Base-by-base conservation (phyloP, 2,888 invertebrate genomes). In the Heliconius cydno region DNA sequence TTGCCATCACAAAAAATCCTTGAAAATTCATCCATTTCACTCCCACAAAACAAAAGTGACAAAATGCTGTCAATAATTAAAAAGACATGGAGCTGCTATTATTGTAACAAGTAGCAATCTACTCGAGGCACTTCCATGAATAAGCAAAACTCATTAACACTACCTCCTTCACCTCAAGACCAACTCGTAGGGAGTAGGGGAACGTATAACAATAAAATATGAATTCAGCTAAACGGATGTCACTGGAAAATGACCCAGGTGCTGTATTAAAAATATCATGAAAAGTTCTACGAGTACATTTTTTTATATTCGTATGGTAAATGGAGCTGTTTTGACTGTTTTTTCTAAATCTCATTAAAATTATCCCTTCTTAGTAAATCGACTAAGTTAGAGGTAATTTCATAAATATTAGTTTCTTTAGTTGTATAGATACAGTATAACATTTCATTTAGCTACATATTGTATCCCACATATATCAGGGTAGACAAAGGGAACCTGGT, bases 141-240 rank as follows among this genome's bases (percentile, higher is more conserved):
- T 90, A 89, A 90, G 86, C 85, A 90, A 90, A 90, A 87, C 88
- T 86, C 90, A 90, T 90, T 87, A 90, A 90, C 90, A 90, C 90
- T 90, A 87, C 19, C 52, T 52, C 52, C 52, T 19, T 22, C 84
- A 85, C 82, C 79, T 81, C 73, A 72, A 82, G 82, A 79, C 74
- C 77, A 76, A 79, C 81, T 73, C 52, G 75, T 68, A 79, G 25
- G 80, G 15, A 52, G 38, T 25, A 19, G 63, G 60, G 78, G 75
- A 65, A 28, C 25, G 63, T 72, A 70, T 74, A 68, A 80, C 78
- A 80, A 80, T 80, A 78, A 73, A 57, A 78, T 52, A 70, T 63
- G 52, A 63, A 66, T 72, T 68, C 19, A 52, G 28, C 46, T 63
- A 30, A 67, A 68, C 67, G 34, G 57, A 15, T 66, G 63, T 46